Conservation (phyloP, 2,113 vertebrate genomes). For the Sturnus vulgaris region DNA sequence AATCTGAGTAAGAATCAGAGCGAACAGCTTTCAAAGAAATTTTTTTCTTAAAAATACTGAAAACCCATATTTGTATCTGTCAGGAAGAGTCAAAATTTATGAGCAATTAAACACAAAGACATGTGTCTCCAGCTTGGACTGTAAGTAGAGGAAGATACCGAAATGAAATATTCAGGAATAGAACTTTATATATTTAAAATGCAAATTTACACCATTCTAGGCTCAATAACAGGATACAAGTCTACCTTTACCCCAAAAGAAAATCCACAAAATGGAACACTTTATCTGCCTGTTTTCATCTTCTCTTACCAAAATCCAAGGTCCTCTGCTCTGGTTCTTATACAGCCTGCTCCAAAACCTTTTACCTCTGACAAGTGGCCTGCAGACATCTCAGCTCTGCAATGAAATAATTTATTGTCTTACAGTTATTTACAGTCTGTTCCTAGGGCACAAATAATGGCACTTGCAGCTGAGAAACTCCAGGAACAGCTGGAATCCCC, state of each 20-base stretch:
- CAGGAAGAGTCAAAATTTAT: neutral
- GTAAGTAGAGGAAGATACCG: neutral
- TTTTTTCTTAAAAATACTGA: neutral
- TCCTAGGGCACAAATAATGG: neutral
- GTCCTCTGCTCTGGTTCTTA: neutral
- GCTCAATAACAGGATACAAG: neutral
- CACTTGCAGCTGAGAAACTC: neutral
- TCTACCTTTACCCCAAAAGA: neutral
- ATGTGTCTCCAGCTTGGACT: neutral
- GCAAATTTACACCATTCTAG: neutral
- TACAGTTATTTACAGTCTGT: neutral
- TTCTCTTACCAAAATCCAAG: neutral
- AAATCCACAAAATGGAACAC: neutral
- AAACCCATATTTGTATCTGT: accelerated
- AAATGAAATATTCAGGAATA: neutral
- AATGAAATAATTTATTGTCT: neutral
- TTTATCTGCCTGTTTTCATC: neutral
- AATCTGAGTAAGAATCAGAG: neutral
- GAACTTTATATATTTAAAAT: neutral
- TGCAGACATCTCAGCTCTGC: neutral
- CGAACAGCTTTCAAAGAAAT: neutral
- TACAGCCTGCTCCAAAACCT: neutral
- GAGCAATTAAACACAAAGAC: neutral
- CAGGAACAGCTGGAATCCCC: neutral
- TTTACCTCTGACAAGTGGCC: neutral